Evolutionary conservation across 2,888 invertebrate species (phyloP).

Genomic region (Pharmacophagus antenor): DNA sequence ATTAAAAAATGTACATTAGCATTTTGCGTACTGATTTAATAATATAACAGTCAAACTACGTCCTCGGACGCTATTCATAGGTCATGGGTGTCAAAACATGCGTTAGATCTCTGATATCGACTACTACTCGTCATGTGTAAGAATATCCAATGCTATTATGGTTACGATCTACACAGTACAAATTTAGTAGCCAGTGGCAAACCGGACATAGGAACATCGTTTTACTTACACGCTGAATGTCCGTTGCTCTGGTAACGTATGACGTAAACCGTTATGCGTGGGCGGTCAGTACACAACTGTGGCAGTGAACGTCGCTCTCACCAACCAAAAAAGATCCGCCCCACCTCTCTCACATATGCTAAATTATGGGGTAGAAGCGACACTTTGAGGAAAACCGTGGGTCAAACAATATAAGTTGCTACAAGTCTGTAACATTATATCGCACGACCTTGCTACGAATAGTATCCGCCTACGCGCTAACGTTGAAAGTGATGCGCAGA

Average conservation of each 20-base stretch:
- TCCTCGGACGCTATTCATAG: conserved; percentile 22
- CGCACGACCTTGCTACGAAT: conserved; percentile 76
- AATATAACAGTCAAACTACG: conserved; percentile 6
- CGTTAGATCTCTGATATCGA: conserved; percentile 19
- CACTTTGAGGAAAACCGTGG: conserved; percentile 34
- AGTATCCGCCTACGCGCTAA: conserved; percentile 68
- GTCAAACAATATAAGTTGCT: conserved; percentile 43
- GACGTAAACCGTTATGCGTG: conserved; percentile 62
- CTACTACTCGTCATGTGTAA: conserved; percentile 20
- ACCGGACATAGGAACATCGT: conserved; percentile 35
- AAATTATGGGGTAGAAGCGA: conserved; percentile 25
- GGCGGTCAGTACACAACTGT: conserved; percentile 53
- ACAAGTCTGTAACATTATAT: conserved; percentile 72
- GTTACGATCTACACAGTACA: conserved; percentile 1
- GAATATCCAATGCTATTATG: conserved; percentile 26
- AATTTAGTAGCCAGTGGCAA: conserved; percentile 6
- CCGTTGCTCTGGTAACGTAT: conserved; percentile 39
- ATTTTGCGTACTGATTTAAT: neutral
- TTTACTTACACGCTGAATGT: conserved; percentile 39
- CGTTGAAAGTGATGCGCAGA: conserved; percentile 45
- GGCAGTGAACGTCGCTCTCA: conserved; percentile 45
- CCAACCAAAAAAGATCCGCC: conserved; percentile 50
- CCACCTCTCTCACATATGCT: conserved; percentile 35
- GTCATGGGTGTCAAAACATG: conserved; percentile 29
- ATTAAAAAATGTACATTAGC: neutral